These are phyloP conservation scores for Puffinus mauretanicus DNA, from an alignment of 2,113 vertebrate genomes.

Conservation along the genomic window DNA sequence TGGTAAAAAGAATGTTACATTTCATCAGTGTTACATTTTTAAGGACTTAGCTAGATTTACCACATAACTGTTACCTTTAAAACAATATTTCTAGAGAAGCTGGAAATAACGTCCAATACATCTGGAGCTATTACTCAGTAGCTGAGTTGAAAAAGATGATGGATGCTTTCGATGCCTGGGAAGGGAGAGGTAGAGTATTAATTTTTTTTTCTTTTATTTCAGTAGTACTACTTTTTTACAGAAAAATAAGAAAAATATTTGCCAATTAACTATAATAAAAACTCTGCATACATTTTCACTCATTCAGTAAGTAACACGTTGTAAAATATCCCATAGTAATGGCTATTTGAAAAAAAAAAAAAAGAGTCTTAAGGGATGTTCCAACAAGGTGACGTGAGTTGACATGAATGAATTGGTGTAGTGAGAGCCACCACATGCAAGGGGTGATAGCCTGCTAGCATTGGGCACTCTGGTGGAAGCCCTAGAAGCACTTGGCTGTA, in stretches of 20 bases:
- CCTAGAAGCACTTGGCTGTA: neutral
- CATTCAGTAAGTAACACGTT: neutral
- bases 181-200: constrained; percentile 72
- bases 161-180: constrained; percentile 76
- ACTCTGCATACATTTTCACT: neutral
- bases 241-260: constrained; percentile 7
- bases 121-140: constrained; percentile 79
- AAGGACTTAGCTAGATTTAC: neutral
- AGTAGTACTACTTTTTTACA: neutral
- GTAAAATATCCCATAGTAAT: neutral
- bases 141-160: constrained; percentile 76
- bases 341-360: neutral
- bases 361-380: neutral
- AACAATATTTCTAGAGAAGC: constrained; percentile 73
- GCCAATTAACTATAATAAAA: neutral
- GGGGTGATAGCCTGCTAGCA: neutral
- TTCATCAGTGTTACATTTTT: neutral
- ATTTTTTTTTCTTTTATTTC: neutral
- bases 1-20: neutral
- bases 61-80: neutral
- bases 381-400: neutral
- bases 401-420: neutral
- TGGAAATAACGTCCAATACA: constrained; percentile 78
- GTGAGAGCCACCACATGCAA: neutral
- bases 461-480: neutral